phyloP scores from a whole-genome alignment of 2,113 vertebrate genomes.

The Callipepla squamata region DNA sequence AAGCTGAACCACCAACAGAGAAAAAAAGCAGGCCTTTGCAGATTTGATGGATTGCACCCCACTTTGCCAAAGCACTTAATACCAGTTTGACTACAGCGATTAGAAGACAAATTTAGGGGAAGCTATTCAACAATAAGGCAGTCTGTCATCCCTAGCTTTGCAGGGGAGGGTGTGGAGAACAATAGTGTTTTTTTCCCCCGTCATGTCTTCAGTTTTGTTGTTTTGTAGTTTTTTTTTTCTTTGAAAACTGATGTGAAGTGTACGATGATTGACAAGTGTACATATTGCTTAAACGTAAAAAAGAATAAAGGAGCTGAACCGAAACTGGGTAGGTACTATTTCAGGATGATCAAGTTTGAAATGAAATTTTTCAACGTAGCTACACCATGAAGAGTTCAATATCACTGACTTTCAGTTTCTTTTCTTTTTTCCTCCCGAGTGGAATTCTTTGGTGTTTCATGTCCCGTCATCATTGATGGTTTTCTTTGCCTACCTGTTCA shows the following conservation, averaged over 20 bases:
- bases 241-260: constrained; percentile 61
- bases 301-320: constrained; percentile 20
- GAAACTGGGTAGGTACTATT: constrained; percentile 7
- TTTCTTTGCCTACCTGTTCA: constrained; percentile 87
- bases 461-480: constrained; percentile 82
- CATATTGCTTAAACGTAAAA: constrained; percentile 62
- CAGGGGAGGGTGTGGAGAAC: background rate
- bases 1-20: constrained; percentile 86
- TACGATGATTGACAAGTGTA: constrained; percentile 66
- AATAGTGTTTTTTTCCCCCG: constrained; percentile 48
- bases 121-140: constrained; percentile 71
- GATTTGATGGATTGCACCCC: constrained; percentile 79
- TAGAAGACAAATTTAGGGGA: constrained; percentile 71
- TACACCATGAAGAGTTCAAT: constrained; percentile 31
- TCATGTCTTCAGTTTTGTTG: constrained; percentile 48
- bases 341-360: constrained; percentile 6
- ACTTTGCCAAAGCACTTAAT: constrained; percentile 92
- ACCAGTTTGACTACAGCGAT: constrained; percentile 78
- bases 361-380: constrained; percentile 14
- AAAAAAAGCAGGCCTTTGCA: constrained; percentile 83
- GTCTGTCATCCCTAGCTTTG: constrained; percentile 48
- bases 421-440: background rate
- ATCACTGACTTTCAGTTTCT: constrained; percentile 16
- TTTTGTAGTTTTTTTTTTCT: constrained; percentile 21
- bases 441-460: constrained; percentile 77